Evolutionary conservation across 2,113 vertebrate genomes (phyloP).

Genomic region (Chaetodon auriga): DNA sequence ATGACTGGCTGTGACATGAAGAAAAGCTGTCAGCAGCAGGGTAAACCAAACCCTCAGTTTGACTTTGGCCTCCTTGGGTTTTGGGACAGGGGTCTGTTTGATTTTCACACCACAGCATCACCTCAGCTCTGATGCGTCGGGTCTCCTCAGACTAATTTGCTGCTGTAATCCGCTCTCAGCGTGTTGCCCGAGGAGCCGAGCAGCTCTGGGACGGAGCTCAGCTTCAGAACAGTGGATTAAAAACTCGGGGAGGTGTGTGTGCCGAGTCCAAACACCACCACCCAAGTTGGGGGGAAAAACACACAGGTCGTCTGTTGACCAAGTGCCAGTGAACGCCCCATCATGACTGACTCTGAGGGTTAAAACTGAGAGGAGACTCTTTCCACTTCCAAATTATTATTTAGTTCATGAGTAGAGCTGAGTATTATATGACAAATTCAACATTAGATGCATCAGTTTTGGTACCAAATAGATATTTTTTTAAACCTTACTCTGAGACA

Average conservation of each 20-base stretch:
- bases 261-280: constrained; percentile 49
- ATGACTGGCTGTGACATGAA: not conserved
- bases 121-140: constrained; percentile 10
- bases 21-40: constrained; percentile 23
- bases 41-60: constrained; percentile 35
- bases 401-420: not conserved
- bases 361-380: not conserved
- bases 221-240: constrained; percentile 51
- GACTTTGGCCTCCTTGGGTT: constrained; percentile 40
- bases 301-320: constrained; percentile 27
- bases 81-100: constrained; percentile 60
- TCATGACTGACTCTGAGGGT: not conserved
- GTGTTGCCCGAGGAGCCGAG: constrained; percentile 51
- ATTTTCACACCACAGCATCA: constrained; percentile 69
- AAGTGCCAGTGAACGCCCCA: constrained; percentile 39
- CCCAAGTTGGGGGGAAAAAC: constrained; percentile 48
- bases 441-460: not conserved
- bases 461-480: not conserved
- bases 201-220: constrained; percentile 36
- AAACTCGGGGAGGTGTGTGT: constrained; percentile 32
- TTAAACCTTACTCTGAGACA: not conserved
- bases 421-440: not conserved
- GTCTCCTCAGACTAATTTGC: constrained; percentile 62
- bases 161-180: constrained; percentile 68
- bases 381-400: not conserved